These are phyloP conservation scores for Zygaena filipendulae DNA, from an alignment of 2,888 invertebrate genomes.

Conservation along the genomic window DNA sequence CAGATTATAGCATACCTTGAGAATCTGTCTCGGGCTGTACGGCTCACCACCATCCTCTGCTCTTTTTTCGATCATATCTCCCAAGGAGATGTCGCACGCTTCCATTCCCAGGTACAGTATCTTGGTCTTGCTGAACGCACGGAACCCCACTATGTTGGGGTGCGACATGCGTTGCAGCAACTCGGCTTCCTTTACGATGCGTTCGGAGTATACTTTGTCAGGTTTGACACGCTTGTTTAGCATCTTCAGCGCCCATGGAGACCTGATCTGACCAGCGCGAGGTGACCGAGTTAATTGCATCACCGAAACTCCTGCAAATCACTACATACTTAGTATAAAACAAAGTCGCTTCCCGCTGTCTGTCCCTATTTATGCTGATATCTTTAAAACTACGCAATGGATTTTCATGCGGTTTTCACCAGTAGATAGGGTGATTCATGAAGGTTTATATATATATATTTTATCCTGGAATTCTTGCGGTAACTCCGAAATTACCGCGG, in stretches of 20 bases:
- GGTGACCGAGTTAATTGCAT: conserved; percentile 81
- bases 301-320: conserved; percentile 76
- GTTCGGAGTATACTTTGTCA: conserved; percentile 49
- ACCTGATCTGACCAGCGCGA: conserved; percentile 72
- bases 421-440: no score
- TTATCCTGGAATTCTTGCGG: no score
- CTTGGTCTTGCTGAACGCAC: conserved; percentile 59
- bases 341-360: no score
- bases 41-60: conserved; percentile 66
- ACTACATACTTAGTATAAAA: no score
- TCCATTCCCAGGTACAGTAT: conserved; percentile 82
- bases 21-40: conserved; percentile 71
- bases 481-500: no score
- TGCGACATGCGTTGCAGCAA: conserved; percentile 76
- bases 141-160: conserved; percentile 86
- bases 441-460: no score
- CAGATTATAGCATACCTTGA: conserved; percentile 61
- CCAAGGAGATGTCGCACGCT: conserved; percentile 76
- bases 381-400: no score
- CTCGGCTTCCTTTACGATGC: conserved; percentile 77
- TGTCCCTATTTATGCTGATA: no score
- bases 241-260: conserved; percentile 90
- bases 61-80: conserved; percentile 78
- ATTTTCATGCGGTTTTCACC: no score
- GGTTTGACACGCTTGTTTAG: conserved; percentile 65